A percentile compares a stretch with the other conserved stretches of the same genome.
phyloP scores from a whole-genome alignment of 2,888 invertebrate species.

The Apotomis betuletana region DNA sequence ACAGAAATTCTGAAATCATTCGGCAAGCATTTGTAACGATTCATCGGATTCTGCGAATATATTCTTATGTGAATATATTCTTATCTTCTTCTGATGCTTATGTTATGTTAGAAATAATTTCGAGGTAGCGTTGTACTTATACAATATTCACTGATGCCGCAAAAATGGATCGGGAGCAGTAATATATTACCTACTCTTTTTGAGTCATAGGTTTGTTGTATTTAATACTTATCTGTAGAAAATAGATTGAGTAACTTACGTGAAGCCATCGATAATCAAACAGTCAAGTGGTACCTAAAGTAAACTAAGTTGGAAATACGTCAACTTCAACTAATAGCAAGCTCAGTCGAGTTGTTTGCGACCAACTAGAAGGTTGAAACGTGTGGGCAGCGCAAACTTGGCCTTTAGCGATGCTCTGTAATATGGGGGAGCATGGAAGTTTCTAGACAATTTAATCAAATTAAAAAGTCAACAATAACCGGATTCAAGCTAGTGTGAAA shows the following conservation, averaged over 20 bases:
- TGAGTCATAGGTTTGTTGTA: too few relatives aligned
- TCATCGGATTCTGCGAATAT: neutral
- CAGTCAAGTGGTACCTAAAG: neutral
- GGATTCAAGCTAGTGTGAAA: too few relatives aligned
- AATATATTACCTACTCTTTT: too few relatives aligned
- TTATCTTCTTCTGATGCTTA: neutral
- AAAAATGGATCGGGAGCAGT: neutral
- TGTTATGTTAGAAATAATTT: neutral
- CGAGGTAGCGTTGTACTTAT: neutral
- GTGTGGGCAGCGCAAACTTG: neutral
- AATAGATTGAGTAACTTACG: neutral
- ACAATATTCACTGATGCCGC: neutral
- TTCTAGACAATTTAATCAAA: neutral
- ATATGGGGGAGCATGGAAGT: neutral
- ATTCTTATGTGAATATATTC: neutral
- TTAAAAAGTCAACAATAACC: neutral
- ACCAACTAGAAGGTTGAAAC: neutral
- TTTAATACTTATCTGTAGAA: too few relatives aligned
- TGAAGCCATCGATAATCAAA: neutral
- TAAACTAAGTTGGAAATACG: neutral
- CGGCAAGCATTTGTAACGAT: constrained; percentile 8
- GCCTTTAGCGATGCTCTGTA: neutral
- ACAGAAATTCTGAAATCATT: neutral
- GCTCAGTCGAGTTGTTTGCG: neutral
- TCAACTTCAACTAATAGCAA: neutral